Evolutionary conservation across 2,888 invertebrate species (phyloP), one percentile per base, ranked within the genome.

Genomic region (Lobophora halterata): DNA sequence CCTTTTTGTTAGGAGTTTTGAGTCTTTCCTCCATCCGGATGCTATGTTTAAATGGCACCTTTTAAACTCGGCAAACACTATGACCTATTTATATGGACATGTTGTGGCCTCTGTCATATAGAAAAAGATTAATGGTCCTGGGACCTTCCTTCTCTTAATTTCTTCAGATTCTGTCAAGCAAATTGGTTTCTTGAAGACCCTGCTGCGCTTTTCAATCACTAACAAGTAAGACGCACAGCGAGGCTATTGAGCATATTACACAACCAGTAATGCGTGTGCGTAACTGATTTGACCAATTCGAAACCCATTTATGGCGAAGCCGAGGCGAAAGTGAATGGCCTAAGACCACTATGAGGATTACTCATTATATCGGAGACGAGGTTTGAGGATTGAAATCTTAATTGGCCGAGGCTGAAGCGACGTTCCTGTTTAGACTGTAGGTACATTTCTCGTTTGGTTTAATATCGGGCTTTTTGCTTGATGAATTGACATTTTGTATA

Each of bases 281-380:
- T 59, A 63, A 58, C 58, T 52, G 52, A 61, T 65, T 64, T 59
- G 55, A 53, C 56, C 62, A 65, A 65, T 65, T 65, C 58, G 57
- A 61, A 55, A 51, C 52, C 62, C 59, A 60, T 64, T 58, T 64
- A 58, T 19, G 55, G 60, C 46, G 38, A 52, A 55, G 52, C 52
- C 30, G 49, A 46, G 53, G 60, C 57, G 65, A 66, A 66, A 66
- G 65, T 65, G 60, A 65, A 59, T 52, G 63, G 56, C 47, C 52
- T 52, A 58, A 48, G 51, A 51, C 53, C 48, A 50, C 44, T 46
- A 46, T 49, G 45, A 48, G 44, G 29, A 33, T 51, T 60, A 54
- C 41, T 55, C 49, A 52, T 52, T 47, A 47, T 43, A 32, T 42
- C 32, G 32, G 29, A 48, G 42, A 41, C 28, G 35, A 32, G 10